These are phyloP conservation scores for Epizoanthus illoricatus DNA, from an alignment of 92 coral and sea anemone species.

Conservation along the genomic window DNA sequence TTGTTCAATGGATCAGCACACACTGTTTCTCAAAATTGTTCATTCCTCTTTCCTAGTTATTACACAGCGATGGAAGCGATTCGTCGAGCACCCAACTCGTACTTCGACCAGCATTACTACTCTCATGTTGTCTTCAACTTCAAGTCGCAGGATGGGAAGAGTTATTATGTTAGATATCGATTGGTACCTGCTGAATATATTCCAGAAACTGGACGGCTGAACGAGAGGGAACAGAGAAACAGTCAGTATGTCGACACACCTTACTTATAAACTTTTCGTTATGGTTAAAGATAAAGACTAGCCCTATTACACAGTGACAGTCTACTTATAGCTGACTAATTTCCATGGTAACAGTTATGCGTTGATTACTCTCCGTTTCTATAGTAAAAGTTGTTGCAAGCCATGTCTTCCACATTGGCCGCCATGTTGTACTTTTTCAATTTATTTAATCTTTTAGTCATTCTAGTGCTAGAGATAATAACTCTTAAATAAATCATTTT, in stretches of 20 bases:
- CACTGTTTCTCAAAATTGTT: too few relatives aligned
- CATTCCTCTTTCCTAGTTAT: slow-evolving; percentile 33
- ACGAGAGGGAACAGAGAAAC: slow-evolving; percentile 72
- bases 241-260: not conserved
- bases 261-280: not conserved
- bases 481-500: too few relatives aligned
- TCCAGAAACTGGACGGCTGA: slow-evolving; percentile 73
- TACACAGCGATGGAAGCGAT: slow-evolving; percentile 59
- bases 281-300: not conserved
- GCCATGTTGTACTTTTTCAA: too few relatives aligned
- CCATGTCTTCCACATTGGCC: too few relatives aligned
- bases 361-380: too few relatives aligned
- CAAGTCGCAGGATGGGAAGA: slow-evolving; percentile 58
- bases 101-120: slow-evolving; percentile 71
- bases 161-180: slow-evolving; percentile 73
- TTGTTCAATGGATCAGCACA: too few relatives aligned
- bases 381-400: too few relatives aligned
- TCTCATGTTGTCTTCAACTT: slow-evolving; percentile 54
- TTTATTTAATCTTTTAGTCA: too few relatives aligned
- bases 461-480: too few relatives aligned
- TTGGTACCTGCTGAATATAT: not conserved
- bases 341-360: too few relatives aligned
- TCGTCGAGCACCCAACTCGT: slow-evolving; percentile 76
- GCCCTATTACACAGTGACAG: not conserved
- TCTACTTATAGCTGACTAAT: not conserved